Percentiles rank a stretch among this genome's conserved stretches.
Evolutionary conservation across 2,888 invertebrate species (phyloP).

Genomic region (Scrobipalpa atriplicella): DNA sequence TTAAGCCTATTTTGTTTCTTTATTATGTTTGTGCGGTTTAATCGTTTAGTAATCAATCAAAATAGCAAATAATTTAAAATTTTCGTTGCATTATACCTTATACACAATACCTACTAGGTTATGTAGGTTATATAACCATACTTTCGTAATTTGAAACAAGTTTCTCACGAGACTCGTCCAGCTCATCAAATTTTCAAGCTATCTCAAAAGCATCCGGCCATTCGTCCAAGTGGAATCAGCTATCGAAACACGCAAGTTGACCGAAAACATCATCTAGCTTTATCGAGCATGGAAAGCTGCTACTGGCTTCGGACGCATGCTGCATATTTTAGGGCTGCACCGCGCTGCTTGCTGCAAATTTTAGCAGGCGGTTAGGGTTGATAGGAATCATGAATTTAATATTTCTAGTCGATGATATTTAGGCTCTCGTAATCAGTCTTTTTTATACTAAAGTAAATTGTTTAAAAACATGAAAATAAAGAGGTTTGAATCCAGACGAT

Average conservation of each 20-base stretch:
- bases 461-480: too few relatives aligned
- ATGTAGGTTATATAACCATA: neutral
- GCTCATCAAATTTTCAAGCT: neutral
- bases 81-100: neutral
- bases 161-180: neutral
- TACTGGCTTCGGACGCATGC: neutral
- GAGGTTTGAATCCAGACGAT: too few relatives aligned
- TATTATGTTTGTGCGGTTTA: too few relatives aligned
- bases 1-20: too few relatives aligned
- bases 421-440: too few relatives aligned
- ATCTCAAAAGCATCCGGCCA: neutral
- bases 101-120: neutral
- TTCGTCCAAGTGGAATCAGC: slow-evolving; percentile 3
- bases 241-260: slow-evolving; percentile 11
- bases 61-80: too few relatives aligned
- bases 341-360: neutral
- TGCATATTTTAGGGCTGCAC: slow-evolving; percentile 3
- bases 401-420: too few relatives aligned
- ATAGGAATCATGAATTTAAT: neutral
- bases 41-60: too few relatives aligned
- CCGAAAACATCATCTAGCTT: slow-evolving; percentile 8
- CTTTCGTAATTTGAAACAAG: neutral
- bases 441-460: too few relatives aligned
- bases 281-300: slow-evolving; percentile 9
- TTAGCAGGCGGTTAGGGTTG: slow-evolving; percentile 8